These are phyloP conservation scores for Halisarca cf. caerulea DNA, from an alignment of 37 sponge, comb jelly and placozoan species.

Conservation along the genomic window DNA sequence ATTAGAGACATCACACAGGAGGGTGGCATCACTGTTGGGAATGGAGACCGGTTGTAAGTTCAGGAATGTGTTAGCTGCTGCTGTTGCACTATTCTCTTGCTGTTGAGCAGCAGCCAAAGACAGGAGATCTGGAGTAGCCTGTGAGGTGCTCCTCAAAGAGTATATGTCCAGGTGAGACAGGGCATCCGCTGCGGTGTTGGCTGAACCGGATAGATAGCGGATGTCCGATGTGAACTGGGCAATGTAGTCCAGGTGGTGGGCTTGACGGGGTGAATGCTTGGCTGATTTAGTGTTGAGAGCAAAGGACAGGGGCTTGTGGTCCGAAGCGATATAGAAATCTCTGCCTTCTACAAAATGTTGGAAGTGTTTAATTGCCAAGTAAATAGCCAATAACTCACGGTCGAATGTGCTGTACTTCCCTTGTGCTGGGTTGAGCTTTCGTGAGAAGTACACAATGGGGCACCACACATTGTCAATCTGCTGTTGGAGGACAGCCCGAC, in stretches of 20 bases:
- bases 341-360: slow-evolving; percentile 43
- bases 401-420: slow-evolving; percentile 44
- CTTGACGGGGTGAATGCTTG: slow-evolving; percentile 34
- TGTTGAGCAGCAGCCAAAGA: slow-evolving; percentile 40
- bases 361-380: no score
- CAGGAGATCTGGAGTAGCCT: slow-evolving; percentile 13
- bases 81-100: not conserved
- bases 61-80: not conserved
- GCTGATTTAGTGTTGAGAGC: not conserved
- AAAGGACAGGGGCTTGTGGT: slow-evolving; percentile 40
- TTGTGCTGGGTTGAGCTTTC: slow-evolving; percentile 29
- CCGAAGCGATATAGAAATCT: slow-evolving; percentile 28
- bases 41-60: not conserved
- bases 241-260: slow-evolving; percentile 37
- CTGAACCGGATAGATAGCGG: slow-evolving; percentile 6
- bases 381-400: slow-evolving; percentile 42
- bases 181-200: slow-evolving; percentile 40
- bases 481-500: not conserved
- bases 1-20: slow-evolving; percentile 42
- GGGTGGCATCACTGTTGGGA: not conserved
- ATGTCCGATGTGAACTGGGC: slow-evolving; percentile 39
- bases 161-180: slow-evolving; percentile 16
- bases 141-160: not conserved
- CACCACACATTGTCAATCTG: not conserved
- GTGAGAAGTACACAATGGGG: not conserved